Percentiles rank a stretch among this genome's conserved stretches.
These are phyloP conservation scores for Bathynomus jamesi DNA, from an alignment of 1,140 invertebrate species.

Conservation along the genomic window DNA sequence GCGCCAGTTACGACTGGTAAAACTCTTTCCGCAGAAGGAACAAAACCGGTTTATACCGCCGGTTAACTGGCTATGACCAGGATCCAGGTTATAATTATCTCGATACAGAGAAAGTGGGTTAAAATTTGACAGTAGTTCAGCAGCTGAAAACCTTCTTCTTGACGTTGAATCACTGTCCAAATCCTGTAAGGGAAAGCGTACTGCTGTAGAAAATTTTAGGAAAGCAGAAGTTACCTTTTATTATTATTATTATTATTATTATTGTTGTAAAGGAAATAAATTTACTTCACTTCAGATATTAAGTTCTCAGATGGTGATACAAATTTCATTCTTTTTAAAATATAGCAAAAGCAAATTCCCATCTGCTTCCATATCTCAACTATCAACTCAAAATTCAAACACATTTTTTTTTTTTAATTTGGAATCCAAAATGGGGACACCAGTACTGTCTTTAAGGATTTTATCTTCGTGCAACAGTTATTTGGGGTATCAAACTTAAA, in stretches of 20 bases:
- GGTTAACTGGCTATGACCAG: neutral
- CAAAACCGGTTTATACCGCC: constrained; percentile 10
- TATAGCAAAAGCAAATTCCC: no score
- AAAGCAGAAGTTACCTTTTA: neutral
- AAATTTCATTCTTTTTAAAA: no score
- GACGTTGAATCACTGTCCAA: neutral
- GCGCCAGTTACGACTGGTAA: constrained; percentile 27
- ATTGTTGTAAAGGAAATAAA: neutral
- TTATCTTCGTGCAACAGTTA: no score
- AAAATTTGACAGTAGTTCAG: neutral
- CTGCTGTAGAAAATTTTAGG: neutral
- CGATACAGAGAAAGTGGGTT: neutral
- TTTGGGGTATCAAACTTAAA: no score
- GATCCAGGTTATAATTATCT: no score
- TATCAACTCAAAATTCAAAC: no score
- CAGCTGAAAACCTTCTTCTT: neutral
- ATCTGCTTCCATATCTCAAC: no score
- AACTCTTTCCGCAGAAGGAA: constrained; percentile 27
- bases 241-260: neutral
- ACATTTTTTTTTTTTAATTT: no score
- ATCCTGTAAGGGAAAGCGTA: neutral
- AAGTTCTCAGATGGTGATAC: no score
- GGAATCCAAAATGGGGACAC: no score
- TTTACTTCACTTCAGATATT: no score
- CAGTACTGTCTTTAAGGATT: no score